Percentiles rank a stretch among this genome's conserved stretches.
These are phyloP conservation scores for Motacilla tschutschensis DNA, from an alignment of 2,113 vertebrate genomes.

Conservation along the genomic window DNA sequence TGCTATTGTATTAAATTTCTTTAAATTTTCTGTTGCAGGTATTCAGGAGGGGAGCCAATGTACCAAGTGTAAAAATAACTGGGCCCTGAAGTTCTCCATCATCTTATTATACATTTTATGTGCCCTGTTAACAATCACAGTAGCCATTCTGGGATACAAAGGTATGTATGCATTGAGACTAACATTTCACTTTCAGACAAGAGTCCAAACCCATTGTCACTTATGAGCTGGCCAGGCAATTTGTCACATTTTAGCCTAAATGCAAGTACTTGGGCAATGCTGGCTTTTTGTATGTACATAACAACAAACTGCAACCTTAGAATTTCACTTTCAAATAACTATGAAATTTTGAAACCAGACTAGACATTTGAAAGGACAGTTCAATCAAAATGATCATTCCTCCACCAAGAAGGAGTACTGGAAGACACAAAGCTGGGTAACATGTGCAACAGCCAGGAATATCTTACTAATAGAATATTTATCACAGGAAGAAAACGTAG, in stretches of 20 bases:
- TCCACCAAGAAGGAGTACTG: neutral
- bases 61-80: slow-evolving; percentile 95
- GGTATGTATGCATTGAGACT: slow-evolving; percentile 71
- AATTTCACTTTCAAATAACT: neutral
- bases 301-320: neutral
- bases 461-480: neutral
- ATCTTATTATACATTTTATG: slow-evolving; percentile 90
- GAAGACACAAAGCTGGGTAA: neutral
- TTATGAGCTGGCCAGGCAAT: neutral
- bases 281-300: neutral
- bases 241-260: neutral
- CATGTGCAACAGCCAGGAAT: neutral
- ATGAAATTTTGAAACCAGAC: neutral
- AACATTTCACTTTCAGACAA: neutral
- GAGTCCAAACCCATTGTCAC: fast-evolving
- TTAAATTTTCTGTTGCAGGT: slow-evolving; percentile 78
- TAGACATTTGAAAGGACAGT: neutral
- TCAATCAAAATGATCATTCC: neutral
- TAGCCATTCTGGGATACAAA: slow-evolving; percentile 94
- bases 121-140: slow-evolving; percentile 89
- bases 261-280: neutral
- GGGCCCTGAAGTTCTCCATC: slow-evolving; percentile 94
- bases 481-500: neutral
- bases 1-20: slow-evolving; percentile 9
- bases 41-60: slow-evolving; percentile 96